A percentile compares a stretch with the other conserved stretches of the same genome.
These are phyloP conservation scores for Philaenus spumarius DNA, from an alignment of 1,140 invertebrate species.

Conservation along the genomic window DNA sequence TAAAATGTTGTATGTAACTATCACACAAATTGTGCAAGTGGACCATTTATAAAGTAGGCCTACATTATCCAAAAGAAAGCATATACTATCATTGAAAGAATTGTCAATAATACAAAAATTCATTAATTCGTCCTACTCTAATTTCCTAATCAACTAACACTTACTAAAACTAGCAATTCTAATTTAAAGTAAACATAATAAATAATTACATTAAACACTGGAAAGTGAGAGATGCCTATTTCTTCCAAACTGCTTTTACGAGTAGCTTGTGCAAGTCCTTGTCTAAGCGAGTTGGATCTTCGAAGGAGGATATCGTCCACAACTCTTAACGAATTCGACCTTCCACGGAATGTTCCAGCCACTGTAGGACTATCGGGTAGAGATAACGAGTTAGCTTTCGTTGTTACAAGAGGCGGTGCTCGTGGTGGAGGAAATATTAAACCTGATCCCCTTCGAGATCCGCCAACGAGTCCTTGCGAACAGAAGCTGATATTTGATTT, in stretches of 20 bases:
- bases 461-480: slow-evolving; percentile 51
- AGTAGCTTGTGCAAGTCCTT: slow-evolving; percentile 56
- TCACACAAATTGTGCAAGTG: too few relatives aligned
- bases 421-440: slow-evolving; percentile 47
- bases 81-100: too few relatives aligned
- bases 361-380: slow-evolving; percentile 61
- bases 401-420: slow-evolving; percentile 66
- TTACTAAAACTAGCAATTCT: too few relatives aligned
- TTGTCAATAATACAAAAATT: too few relatives aligned
- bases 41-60: too few relatives aligned
- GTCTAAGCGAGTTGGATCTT: slow-evolving; percentile 74
- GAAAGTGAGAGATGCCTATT: slow-evolving; percentile 49
- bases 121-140: too few relatives aligned
- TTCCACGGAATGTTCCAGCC: slow-evolving; percentile 45
- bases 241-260: slow-evolving; percentile 79
- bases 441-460: slow-evolving; percentile 43
- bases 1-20: too few relatives aligned
- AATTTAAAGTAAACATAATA: background rate
- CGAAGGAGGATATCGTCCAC: slow-evolving; percentile 76
- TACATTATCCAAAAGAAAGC: too few relatives aligned
- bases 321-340: slow-evolving; percentile 78
- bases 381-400: slow-evolving; percentile 81
- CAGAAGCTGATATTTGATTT: slow-evolving; percentile 88
- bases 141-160: too few relatives aligned
- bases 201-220: slow-evolving; percentile 9